A percentile compares a stretch with the other conserved stretches of the same genome.
These are phyloP conservation scores for Ryuthela nishihirai DNA, from an alignment of 2,888 invertebrate genomes.

Conservation along the genomic window DNA sequence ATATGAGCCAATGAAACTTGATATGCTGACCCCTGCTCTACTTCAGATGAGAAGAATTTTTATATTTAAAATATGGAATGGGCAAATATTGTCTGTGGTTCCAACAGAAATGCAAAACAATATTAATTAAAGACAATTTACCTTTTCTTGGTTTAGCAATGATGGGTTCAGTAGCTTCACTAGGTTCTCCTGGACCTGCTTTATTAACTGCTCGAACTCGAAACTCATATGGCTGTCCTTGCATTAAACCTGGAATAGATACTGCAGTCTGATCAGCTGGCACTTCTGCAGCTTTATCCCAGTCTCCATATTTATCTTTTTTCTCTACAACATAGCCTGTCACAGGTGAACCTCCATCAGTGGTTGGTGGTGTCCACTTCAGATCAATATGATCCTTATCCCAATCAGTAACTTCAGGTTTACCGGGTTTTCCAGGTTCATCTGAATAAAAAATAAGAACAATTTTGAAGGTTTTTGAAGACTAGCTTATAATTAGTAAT, in stretches of 20 bases:
- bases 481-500: too few relatives aligned
- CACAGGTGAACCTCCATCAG: conserved; percentile 95
- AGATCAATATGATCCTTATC: conserved; percentile 95
- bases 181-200: conserved; percentile 87
- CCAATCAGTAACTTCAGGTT: conserved; percentile 86
- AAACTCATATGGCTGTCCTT: conserved; percentile 88
- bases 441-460: too few relatives aligned
- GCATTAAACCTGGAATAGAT: conserved; percentile 78
- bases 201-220: conserved; percentile 83
- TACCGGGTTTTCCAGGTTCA: conserved; percentile 87
- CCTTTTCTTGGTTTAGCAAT: conserved; percentile 74
- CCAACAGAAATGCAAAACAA: too few relatives aligned
- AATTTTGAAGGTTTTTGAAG: too few relatives aligned
- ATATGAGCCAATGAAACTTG: too few relatives aligned
- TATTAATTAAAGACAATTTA: too few relatives aligned
- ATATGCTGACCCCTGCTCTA: too few relatives aligned
- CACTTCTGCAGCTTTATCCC: conserved; percentile 83
- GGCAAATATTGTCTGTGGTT: too few relatives aligned
- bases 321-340: conserved; percentile 92
- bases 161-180: conserved; percentile 78
- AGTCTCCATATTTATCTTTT: conserved; percentile 82
- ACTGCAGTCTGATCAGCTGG: conserved; percentile 79
- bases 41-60: too few relatives aligned
- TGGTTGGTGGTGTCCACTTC: conserved; percentile 84
- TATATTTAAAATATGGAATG: too few relatives aligned